Conservation (phyloP, 64 coral and sea anemone species). For the Platygyra sinensis region DNA sequence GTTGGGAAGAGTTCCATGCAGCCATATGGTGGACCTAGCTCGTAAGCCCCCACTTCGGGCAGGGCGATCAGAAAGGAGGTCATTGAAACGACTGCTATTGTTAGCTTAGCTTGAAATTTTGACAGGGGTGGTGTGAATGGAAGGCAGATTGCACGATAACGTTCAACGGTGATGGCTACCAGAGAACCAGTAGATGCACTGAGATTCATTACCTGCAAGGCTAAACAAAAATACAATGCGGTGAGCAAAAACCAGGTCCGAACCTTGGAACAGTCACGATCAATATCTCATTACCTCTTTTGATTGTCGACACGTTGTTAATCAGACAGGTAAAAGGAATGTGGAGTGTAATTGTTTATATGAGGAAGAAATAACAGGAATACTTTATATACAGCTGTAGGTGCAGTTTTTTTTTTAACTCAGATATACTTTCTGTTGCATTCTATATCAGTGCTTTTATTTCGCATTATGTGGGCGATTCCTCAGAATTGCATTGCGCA, state of each 20-base stretch:
- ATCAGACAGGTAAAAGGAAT: too few relatives aligned
- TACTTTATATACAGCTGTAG: too few relatives aligned
- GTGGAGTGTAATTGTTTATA: too few relatives aligned
- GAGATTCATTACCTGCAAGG: conserved; percentile 85
- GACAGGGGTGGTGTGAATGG: conserved; percentile 81
- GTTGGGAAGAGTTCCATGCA: conserved; percentile 74
- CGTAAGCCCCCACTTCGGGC: conserved; percentile 86
- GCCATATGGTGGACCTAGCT: conserved; percentile 9
- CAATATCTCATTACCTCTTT: too few relatives aligned
- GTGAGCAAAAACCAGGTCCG: neutral
- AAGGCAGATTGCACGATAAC: conserved; percentile 92
- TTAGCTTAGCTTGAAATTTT: conserved; percentile 79
- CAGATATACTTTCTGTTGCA: too few relatives aligned
- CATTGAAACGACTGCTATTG: conserved; percentile 73
- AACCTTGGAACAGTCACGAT: too few relatives aligned
- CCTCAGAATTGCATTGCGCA: too few relatives aligned
- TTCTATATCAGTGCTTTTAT: too few relatives aligned
- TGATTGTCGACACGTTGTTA: too few relatives aligned
- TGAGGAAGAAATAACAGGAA: too few relatives aligned
- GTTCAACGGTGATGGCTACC: conserved; percentile 88
- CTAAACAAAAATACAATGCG: conserved; percentile 39
- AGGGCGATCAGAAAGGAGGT: conserved; percentile 76
- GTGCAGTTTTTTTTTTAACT: too few relatives aligned
- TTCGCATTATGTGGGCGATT: too few relatives aligned
- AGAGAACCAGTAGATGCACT: conserved; percentile 82